Conservation (phyloP, 2,888 invertebrate species). For the Aporophyla lueneburgensis region DNA sequence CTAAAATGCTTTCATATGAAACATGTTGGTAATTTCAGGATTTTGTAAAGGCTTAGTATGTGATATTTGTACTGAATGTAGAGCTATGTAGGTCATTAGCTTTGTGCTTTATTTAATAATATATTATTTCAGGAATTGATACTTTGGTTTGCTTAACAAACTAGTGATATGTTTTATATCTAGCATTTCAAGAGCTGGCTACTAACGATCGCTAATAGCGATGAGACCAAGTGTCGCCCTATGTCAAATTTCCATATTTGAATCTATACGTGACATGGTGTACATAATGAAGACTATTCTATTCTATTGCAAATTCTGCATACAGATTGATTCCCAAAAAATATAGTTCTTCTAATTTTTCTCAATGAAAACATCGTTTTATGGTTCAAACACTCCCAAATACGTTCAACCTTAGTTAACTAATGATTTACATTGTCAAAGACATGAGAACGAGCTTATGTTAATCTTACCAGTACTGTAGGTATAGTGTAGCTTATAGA, state of each 20-base stretch:
- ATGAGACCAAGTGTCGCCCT: no score
- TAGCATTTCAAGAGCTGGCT: neutral
- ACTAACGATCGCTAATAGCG: neutral
- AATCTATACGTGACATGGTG: no score
- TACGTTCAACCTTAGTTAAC: neutral
- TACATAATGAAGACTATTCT: neutral
- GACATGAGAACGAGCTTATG: slow-evolving; percentile 21
- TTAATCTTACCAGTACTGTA: slow-evolving; percentile 39
- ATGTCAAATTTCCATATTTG: neutral
- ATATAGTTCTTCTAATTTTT: no score
- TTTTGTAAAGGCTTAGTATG: neutral
- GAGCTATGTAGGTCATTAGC: neutral
- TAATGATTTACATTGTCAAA: slow-evolving; percentile 29
- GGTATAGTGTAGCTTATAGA: slow-evolving; percentile 37
- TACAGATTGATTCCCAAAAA: neutral
- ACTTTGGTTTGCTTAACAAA: neutral
- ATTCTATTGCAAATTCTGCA: neutral
- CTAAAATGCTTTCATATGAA: neutral
- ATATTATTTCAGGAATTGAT: neutral
- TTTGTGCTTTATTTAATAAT: neutral
- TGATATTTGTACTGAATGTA: neutral
- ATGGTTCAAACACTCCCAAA: neutral
- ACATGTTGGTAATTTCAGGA: neutral
- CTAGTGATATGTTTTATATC: neutral
- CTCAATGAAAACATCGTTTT: neutral